phyloP scores from a whole-genome alignment of 2,113 vertebrate genomes.

The Callaeas wilsoni region DNA sequence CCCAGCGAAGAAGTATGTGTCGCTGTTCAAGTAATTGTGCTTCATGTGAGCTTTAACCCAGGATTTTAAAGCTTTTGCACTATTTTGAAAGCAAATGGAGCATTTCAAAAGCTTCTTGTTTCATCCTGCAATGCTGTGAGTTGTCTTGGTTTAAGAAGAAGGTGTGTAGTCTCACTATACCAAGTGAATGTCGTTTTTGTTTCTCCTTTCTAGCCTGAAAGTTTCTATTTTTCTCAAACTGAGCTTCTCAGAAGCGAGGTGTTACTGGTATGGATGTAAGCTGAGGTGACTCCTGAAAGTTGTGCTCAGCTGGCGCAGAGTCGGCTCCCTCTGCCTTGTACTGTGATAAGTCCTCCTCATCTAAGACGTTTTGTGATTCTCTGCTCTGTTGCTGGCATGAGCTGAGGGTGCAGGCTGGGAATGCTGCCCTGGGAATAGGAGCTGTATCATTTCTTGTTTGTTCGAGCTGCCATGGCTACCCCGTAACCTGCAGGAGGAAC shows the following conservation, averaged over 20 bases:
- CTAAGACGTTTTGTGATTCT: background rate
- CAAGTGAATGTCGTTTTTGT: background rate
- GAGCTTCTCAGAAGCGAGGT: background rate
- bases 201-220: background rate
- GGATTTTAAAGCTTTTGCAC: background rate
- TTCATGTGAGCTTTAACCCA: background rate
- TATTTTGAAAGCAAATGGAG: background rate
- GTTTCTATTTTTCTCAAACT: background rate
- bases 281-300: background rate
- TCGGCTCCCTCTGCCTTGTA: rapidly evolving
- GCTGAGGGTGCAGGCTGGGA: background rate
- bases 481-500: background rate
- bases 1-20: background rate
- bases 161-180: background rate
- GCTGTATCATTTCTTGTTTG: background rate
- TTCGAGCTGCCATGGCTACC: background rate
- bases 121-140: background rate
- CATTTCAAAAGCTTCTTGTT: background rate
- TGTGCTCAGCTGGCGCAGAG: background rate
- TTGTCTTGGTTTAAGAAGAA: background rate
- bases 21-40: background rate
- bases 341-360: background rate
- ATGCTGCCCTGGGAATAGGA: background rate
- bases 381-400: background rate
- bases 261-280: background rate